Evolutionary conservation across 2,113 vertebrate genomes (phyloP).

Genomic region (Hystrix cristata): DNA sequence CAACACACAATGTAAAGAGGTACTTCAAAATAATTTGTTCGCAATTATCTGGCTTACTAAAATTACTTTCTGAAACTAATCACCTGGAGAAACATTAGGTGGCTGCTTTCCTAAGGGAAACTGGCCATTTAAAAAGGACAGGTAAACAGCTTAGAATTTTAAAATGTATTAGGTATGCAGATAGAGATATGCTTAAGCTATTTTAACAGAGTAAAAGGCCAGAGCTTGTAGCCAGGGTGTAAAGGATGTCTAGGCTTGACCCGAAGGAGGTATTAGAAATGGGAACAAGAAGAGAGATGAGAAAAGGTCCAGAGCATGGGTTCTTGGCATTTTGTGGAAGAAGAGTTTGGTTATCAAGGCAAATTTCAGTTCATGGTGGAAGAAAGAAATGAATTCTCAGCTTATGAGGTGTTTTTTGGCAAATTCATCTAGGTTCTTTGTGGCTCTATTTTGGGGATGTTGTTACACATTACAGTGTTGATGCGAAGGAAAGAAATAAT

Average conservation of each 20-base stretch:
- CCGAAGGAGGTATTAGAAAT: background rate
- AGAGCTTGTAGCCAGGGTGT: background rate
- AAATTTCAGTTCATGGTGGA: background rate
- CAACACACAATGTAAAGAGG: conserved; percentile 56
- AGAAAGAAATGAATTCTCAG: background rate
- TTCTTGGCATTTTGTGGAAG: background rate
- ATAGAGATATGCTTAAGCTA: background rate
- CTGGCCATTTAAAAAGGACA: conserved; percentile 20
- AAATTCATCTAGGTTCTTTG: background rate
- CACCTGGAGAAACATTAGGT: background rate
- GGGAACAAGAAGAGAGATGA: background rate
- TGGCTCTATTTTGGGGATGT: background rate
- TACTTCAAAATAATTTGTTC: conserved; percentile 74
- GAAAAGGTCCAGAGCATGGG: background rate
- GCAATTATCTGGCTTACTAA: conserved; percentile 65
- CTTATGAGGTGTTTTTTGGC: background rate
- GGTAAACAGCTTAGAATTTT: background rate
- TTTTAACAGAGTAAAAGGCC: background rate
- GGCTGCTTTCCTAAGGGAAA: conserved; percentile 53
- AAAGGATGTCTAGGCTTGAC: background rate
- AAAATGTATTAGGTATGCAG: background rate
- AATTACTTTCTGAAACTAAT: conserved; percentile 67
- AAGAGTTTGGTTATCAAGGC: background rate
- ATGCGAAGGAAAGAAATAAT: background rate
- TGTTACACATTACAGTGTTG: background rate